phyloP scores from a whole-genome alignment of 2,113 vertebrate genomes.

The Cettia cetti region DNA sequence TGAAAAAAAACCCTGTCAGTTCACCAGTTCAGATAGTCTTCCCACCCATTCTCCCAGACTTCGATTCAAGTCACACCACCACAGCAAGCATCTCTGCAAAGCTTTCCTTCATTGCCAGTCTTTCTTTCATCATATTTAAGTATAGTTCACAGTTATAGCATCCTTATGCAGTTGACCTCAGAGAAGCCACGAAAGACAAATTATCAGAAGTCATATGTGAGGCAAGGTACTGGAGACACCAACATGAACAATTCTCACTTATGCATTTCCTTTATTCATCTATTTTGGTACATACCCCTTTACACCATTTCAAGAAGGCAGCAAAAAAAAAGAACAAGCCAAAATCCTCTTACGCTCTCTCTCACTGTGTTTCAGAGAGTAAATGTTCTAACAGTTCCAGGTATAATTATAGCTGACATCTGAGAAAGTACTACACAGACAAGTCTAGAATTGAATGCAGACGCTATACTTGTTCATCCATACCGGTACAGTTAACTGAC shows the following conservation, averaged over 20 bases:
- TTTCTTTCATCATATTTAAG: neutral
- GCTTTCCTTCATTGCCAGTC: neutral
- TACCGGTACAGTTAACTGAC: neutral
- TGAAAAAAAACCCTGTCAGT: neutral
- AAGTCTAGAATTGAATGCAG: neutral
- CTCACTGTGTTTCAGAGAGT: neutral
- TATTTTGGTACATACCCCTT: neutral
- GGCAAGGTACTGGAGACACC: neutral
- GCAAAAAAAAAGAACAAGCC: neutral
- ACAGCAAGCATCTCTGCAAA: neutral
- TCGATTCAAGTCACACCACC: neutral
- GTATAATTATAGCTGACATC: conserved; percentile 33
- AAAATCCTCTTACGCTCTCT: neutral
- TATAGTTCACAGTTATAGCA: neutral
- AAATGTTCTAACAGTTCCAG: neutral
- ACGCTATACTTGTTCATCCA: neutral
- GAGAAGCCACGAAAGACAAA: neutral
- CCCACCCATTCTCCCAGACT: neutral
- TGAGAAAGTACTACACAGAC: neutral
- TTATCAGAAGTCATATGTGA: neutral
- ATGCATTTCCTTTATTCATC: neutral
- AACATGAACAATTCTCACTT: neutral
- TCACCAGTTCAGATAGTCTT: neutral
- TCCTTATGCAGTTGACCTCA: neutral
- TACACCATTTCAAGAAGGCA: neutral